Evolutionary conservation across 2,113 vertebrate species (phyloP).

Genomic region (Numida meleagris): DNA sequence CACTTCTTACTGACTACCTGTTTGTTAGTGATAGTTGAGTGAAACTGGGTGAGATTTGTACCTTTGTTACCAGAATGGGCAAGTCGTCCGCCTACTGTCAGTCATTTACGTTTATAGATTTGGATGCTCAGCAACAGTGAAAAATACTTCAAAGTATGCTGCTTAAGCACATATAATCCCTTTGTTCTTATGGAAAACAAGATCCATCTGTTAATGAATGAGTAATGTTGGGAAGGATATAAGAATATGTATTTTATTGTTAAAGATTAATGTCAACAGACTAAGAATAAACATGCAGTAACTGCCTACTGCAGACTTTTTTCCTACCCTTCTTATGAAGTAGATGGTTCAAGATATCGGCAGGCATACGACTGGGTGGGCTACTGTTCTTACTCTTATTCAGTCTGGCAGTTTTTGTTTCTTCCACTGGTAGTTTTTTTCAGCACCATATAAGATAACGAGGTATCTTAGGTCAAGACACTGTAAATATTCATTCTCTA

Average conservation of each 20-base stretch:
- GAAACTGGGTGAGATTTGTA: background rate
- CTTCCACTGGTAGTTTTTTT: conserved; percentile 2
- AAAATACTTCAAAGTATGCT: background rate
- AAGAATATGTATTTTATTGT: background rate
- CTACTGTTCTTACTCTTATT: background rate
- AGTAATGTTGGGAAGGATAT: background rate
- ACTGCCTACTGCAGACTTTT: background rate
- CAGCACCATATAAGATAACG: background rate
- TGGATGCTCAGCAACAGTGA: background rate
- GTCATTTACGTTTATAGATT: background rate
- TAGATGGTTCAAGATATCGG: background rate
- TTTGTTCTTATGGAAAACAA: background rate
- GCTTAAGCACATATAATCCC: background rate
- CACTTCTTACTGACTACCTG: background rate
- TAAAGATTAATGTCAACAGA: conserved; percentile 9
- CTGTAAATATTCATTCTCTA: conserved; percentile 6
- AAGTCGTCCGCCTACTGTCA: background rate
- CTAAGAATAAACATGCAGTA: background rate
- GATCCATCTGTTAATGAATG: background rate
- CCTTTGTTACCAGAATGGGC: background rate
- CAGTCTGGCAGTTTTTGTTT: background rate
- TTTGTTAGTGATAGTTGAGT: background rate
- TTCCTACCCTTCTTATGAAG: background rate
- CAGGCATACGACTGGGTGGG: background rate
- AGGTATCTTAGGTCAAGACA: conserved; percentile 9